Evolutionary conservation across 2,888 invertebrate species (phyloP).

Genomic region (Vanessa cardui): DNA sequence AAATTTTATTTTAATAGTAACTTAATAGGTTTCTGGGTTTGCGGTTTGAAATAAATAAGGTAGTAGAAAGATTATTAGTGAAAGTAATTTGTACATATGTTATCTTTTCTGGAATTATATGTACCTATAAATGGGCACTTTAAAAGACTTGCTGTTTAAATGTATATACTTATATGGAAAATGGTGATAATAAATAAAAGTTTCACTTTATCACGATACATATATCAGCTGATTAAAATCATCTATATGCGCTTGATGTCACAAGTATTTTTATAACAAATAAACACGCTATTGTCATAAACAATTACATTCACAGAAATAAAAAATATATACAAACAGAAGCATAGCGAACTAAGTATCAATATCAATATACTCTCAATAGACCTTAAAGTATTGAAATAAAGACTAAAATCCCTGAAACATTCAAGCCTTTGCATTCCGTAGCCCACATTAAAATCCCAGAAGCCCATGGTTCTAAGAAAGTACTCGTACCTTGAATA

Average conservation of each 20-base stretch:
- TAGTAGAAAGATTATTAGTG: no score
- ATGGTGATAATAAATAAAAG: no score
- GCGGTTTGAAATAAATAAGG: no score
- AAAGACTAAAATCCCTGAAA: not conserved
- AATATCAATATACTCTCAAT: not conserved
- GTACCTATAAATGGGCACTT: no score
- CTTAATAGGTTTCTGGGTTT: no score
- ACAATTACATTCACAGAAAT: not conserved
- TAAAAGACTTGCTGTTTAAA: no score
- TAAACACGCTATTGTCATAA: not conserved
- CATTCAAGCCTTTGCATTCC: constrained; percentile 4
- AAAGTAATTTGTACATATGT: no score
- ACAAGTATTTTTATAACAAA: constrained; percentile 2
- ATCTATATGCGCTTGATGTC: not conserved
- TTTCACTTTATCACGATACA: not conserved
- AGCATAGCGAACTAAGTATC: not conserved
- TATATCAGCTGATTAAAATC: not conserved
- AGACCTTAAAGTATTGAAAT: not conserved
- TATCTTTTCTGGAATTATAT: no score
- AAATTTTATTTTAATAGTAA: no score
- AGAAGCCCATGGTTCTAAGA: constrained; percentile 42
- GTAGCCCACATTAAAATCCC: constrained; percentile 19
- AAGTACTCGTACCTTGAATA: constrained; percentile 53
- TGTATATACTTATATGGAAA: no score
- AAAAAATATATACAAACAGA: not conserved